These are phyloP conservation scores for Hypocryptadius cinnamomeus DNA, from an alignment of 2,113 vertebrate genomes.

Conservation along the genomic window DNA sequence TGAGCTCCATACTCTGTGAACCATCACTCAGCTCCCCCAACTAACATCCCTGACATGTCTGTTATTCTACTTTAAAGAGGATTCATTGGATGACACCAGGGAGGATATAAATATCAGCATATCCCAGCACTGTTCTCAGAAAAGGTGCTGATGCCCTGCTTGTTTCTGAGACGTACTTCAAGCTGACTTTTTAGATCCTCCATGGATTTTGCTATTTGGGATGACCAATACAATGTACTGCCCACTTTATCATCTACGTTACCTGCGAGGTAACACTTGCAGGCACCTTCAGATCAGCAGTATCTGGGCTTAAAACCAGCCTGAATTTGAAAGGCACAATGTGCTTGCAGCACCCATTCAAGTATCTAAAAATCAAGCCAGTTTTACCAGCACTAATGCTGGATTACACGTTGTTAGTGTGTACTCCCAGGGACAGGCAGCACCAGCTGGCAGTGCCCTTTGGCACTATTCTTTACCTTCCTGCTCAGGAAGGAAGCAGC, in stretches of 20 bases:
- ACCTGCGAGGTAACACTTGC: not conserved
- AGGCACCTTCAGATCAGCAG: not conserved
- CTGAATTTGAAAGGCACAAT: not conserved
- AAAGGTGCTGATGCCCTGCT: not conserved
- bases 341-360: not conserved
- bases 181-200: not conserved
- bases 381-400: not conserved
- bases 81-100: not conserved
- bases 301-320: not conserved
- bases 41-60: not conserved
- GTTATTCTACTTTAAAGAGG: not conserved
- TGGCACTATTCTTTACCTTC: not conserved
- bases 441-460: not conserved
- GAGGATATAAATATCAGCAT: constrained; percentile 10
- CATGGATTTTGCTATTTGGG: not conserved
- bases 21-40: not conserved
- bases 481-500: not conserved
- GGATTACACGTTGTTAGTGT: not conserved
- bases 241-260: not conserved
- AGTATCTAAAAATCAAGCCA: not conserved
- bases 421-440: not conserved
- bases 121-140: not conserved
- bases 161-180: not conserved
- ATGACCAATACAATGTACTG: not conserved
- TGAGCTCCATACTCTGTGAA: not conserved